Conservation (phyloP, 2,888 invertebrate genomes). For the Ferrisia virgata region DNA sequence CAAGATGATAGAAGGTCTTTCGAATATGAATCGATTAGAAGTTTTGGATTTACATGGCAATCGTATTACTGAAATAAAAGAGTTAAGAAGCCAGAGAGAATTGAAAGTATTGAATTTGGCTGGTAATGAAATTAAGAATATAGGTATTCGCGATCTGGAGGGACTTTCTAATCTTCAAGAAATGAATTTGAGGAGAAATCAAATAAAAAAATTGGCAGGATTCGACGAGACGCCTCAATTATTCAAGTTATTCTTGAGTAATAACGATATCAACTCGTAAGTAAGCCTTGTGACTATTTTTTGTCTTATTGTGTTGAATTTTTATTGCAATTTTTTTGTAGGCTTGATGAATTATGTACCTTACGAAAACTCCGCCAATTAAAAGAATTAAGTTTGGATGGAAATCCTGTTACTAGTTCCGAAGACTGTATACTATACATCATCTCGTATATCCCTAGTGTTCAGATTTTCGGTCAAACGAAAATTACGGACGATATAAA, state of each 20-base stretch:
- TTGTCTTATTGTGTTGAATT: not conserved
- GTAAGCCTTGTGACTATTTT: conserved; percentile 48
- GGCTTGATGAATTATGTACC: conserved; percentile 82
- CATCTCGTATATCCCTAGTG: conserved; percentile 73
- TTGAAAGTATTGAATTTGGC: conserved; percentile 89
- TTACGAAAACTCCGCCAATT: conserved; percentile 73
- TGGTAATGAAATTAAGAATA: conserved; percentile 79
- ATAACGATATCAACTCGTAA: conserved; percentile 71
- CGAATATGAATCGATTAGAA: conserved; percentile 71
- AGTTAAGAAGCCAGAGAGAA: conserved; percentile 67
- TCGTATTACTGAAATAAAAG: conserved; percentile 72
- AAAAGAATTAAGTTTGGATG: conserved; percentile 80
- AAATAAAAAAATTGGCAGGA: conserved; percentile 73
- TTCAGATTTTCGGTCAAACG: conserved; percentile 72
- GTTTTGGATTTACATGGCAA: conserved; percentile 92
- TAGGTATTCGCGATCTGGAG: conserved; percentile 72
- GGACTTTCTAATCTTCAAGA: conserved; percentile 78
- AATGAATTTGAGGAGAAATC: conserved; percentile 83
- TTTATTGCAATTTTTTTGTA: conserved; percentile 52
- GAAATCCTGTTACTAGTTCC: conserved; percentile 76
- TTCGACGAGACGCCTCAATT: conserved; percentile 73
- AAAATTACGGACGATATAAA: conserved; percentile 58
- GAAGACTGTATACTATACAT: conserved; percentile 78
- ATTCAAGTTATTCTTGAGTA: conserved; percentile 77
- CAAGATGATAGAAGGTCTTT: conserved; percentile 73